A percentile compares a stretch with the other conserved stretches of the same genome.
These are phyloP conservation scores for Nasonia giraulti DNA, from an alignment of 1,140 invertebrate genomes.

Conservation along the genomic window DNA sequence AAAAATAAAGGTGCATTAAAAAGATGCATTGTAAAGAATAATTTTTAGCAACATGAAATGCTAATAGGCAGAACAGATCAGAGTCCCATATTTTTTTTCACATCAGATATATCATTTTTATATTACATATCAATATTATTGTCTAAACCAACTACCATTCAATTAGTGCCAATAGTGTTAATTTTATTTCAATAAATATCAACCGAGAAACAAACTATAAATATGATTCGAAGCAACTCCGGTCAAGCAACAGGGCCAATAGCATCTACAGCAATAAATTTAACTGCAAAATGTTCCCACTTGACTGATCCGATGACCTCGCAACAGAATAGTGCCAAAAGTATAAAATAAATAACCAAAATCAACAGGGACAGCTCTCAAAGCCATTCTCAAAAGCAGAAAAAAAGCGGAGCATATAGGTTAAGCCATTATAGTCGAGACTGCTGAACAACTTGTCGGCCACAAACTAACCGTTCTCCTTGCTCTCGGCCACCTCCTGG, in stretches of 20 bases:
- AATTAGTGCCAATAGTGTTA: not conserved
- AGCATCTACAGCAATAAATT: too few relatives aligned
- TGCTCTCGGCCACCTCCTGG: slow-evolving; percentile 63
- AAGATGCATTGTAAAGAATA: too few relatives aligned
- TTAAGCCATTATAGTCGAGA: not conserved
- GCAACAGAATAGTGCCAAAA: too few relatives aligned
- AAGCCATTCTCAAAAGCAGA: not conserved
- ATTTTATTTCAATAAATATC: not conserved
- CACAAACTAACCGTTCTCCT: slow-evolving; percentile 63
- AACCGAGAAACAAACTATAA: too few relatives aligned
- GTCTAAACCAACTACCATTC: not conserved
- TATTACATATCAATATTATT: not conserved
- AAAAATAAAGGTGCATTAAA: too few relatives aligned
- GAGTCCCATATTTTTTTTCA: not conserved
- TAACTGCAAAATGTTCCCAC: too few relatives aligned
- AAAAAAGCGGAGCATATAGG: slow-evolving; percentile 8
- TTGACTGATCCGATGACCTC: too few relatives aligned
- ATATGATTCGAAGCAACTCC: too few relatives aligned
- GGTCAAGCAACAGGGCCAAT: not conserved
- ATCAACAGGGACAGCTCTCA: too few relatives aligned
- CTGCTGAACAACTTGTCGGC: not conserved
- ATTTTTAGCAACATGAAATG: too few relatives aligned
- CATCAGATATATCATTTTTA: not conserved
- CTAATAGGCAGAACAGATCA: not conserved
- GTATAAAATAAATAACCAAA: not conserved